Conservation (phyloP, 2,888 invertebrate species). For the Helicoverpa assulta region DNA sequence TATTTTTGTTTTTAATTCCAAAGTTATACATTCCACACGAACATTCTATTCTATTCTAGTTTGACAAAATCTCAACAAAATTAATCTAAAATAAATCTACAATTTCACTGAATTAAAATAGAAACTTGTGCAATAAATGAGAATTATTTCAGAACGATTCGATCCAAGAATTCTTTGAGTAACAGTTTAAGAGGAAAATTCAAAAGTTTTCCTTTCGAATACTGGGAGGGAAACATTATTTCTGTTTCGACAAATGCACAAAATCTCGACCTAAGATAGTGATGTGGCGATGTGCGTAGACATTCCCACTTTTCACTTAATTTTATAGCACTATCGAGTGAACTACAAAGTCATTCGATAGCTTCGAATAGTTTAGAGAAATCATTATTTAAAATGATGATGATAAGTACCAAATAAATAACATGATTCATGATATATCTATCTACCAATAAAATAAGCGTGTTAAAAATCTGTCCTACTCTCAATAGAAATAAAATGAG, state of each 20-base stretch:
- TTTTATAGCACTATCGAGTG: too few relatives aligned
- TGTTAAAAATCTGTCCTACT: background rate
- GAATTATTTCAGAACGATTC: conserved; percentile 55
- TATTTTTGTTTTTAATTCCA: too few relatives aligned
- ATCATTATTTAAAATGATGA: background rate
- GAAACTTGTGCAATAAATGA: conserved; percentile 49
- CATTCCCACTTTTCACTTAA: background rate
- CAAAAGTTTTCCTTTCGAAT: conserved; percentile 59
- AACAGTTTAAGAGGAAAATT: conserved; percentile 61
- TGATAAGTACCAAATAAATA: too few relatives aligned
- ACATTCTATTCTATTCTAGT: too few relatives aligned
- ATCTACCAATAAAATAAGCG: background rate
- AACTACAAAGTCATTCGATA: too few relatives aligned
- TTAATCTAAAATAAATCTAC: conserved; percentile 25
- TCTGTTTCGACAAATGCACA: conserved; percentile 69
- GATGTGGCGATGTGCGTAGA: conserved; percentile 3
- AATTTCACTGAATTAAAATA: conserved; percentile 32
- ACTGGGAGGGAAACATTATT: conserved; percentile 58
- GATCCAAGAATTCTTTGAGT: conserved; percentile 55
- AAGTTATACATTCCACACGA: too few relatives aligned
- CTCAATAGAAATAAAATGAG: conserved; percentile 2
- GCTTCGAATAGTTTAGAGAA: too few relatives aligned
- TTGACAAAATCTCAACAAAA: conserved; percentile 27
- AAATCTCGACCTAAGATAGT: conserved; percentile 63
- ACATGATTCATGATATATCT: background rate